Conservation (phyloP, 2,113 vertebrate genomes). For the Gasterosteus aculeatus region DNA sequence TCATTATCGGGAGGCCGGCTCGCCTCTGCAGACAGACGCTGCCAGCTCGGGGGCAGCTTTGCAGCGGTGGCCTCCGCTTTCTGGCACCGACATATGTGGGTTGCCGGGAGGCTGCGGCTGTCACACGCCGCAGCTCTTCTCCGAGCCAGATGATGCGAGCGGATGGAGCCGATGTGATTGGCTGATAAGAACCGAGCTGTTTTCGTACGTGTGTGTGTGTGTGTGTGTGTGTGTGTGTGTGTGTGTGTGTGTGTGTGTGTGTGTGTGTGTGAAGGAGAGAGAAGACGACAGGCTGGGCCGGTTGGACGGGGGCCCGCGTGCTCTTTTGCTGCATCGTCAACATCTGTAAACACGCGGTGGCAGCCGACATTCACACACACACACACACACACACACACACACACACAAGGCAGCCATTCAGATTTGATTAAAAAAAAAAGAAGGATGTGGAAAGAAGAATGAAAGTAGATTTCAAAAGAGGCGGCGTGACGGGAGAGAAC, state of each 20-base stretch:
- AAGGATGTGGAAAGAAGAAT: neutral
- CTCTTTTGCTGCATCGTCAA: slow-evolving; percentile 55
- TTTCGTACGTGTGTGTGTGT: slow-evolving; percentile 8
- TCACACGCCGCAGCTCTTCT: slow-evolving; percentile 79
- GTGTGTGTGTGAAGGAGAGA: neutral
- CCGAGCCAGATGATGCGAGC: slow-evolving; percentile 69
- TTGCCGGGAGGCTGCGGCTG: slow-evolving; percentile 78
- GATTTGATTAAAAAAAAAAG: slow-evolving; percentile 12
- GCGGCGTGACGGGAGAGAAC: slow-evolving; percentile 15
- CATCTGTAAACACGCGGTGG: slow-evolving; percentile 57
- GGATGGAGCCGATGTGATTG: slow-evolving; percentile 76
- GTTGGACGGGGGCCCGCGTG: slow-evolving; percentile 29
- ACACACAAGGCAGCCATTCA: slow-evolving; percentile 4
- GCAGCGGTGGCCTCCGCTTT: slow-evolving; percentile 71
- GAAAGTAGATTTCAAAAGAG: slow-evolving; percentile 20
- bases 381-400: slow-evolving; percentile 2
- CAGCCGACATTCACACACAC: slow-evolving; percentile 11
- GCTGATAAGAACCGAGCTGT: slow-evolving; percentile 67
- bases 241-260: slow-evolving; percentile 8
- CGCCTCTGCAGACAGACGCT: slow-evolving; percentile 69
- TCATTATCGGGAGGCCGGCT: slow-evolving; percentile 69
- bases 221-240: slow-evolving; percentile 3
- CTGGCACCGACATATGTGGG: slow-evolving; percentile 81
- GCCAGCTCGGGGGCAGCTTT: slow-evolving; percentile 74
- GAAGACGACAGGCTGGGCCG: neutral